Percentiles rank a stretch among this genome's conserved stretches.
Evolutionary conservation across 2,888 invertebrate species (phyloP).

Genomic region (Drosophila testacea): DNA sequence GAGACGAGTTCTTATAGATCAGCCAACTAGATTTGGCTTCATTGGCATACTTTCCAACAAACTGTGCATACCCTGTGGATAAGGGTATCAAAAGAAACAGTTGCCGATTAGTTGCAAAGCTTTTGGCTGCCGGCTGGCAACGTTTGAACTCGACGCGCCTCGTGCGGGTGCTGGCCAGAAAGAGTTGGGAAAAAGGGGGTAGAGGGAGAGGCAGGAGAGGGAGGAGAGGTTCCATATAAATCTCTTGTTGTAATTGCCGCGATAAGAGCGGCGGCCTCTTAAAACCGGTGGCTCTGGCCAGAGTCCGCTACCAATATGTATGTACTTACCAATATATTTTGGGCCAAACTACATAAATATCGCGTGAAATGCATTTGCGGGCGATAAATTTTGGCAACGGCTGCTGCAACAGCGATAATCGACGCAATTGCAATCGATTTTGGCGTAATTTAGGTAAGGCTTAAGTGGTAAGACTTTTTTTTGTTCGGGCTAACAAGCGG

Average conservation of each 20-base stretch:
- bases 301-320: constrained; percentile 37
- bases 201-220: neutral
- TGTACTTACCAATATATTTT: constrained; percentile 47
- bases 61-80: neutral
- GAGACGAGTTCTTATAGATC: neutral
- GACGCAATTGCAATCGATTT: constrained; percentile 81
- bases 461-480: constrained; percentile 60
- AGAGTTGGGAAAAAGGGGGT: neutral
- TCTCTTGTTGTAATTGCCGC: constrained; percentile 78
- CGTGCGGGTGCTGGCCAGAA: constrained; percentile 61
- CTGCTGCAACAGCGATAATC: constrained; percentile 71
- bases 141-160: constrained; percentile 73
- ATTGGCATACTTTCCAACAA: neutral
- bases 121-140: constrained; percentile 71
- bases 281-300: constrained; percentile 69
- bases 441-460: constrained; percentile 78
- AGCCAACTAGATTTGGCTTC: neutral
- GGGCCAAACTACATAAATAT: constrained; percentile 77
- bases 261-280: constrained; percentile 69
- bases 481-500: constrained; percentile 62
- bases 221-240: constrained; percentile 63
- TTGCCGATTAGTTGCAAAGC: constrained; percentile 77
- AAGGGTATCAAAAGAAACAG: constrained; percentile 58
- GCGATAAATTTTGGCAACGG: constrained; percentile 77
- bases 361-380: constrained; percentile 78